Evolutionary conservation across 2,113 vertebrate genomes (phyloP), one percentile per base, ranked within the genome.

Genomic region (Lamprologus ornatipinnis): DNA sequence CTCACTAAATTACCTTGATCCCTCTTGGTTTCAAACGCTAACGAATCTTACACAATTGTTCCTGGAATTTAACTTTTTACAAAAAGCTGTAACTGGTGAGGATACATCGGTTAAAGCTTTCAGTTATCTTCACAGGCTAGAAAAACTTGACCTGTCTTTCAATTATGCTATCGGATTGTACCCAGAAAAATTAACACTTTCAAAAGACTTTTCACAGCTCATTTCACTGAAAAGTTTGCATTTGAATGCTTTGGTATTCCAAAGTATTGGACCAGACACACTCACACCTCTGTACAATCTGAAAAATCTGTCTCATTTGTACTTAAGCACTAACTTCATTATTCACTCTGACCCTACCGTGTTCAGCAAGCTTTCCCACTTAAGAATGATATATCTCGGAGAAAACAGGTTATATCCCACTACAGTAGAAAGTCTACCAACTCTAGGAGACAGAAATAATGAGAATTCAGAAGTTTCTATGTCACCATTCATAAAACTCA

Each of bases 291-390:
- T 98, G 35, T 93, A 87, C 60, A 15, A 58, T 10, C 95, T 97
- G 47, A 85, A 88, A 89, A 94, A 97, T 78, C 94, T 98, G 35
- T 89, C 87, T 1, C 83, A 68, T 1, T 87, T 97, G 58, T 94
- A 97, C 37, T 86, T 97, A 65, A 92, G 94, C 1, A 83, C 96
- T 11, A 97, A 98, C 87, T 98, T 98, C 85, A 97, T 98, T 60
- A 96, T 96, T 40, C 31, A 85, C 49, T 91, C 83, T 28, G 45
- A 97, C 81, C 82, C 96, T 31, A 47, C 31, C 3, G 9, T 95
- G 42, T 97, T 97, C 21, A 37, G 57, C 2, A 37, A 93, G 4
- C 92, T 97, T 11, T 4, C 54, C 55, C 89, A 96, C 0, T 60
- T 96, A 79, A 95, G 84, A 35, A 49, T 94, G 79, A 96, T 97